Evolutionary conservation across 2,888 invertebrate genomes (phyloP).

Genomic region (Sesia apiformis): DNA sequence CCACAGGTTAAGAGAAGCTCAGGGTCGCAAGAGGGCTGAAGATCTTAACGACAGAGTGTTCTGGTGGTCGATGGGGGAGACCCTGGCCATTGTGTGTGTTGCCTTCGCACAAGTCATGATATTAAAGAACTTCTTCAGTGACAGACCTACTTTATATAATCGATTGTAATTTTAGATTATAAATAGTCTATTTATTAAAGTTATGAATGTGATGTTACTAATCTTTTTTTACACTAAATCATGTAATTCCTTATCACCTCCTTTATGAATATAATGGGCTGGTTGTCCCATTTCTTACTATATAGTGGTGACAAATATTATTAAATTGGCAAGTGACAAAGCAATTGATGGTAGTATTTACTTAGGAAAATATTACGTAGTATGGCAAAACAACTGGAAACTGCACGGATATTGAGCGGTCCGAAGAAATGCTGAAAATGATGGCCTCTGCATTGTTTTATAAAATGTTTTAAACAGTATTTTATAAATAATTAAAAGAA

Average conservation of each 20-base stretch:
- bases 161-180: constrained; percentile 41
- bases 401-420: too few relatives aligned
- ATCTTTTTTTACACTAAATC: neutral
- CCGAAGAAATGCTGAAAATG: too few relatives aligned
- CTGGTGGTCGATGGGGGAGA: constrained; percentile 94
- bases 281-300: too few relatives aligned
- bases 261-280: too few relatives aligned
- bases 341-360: too few relatives aligned
- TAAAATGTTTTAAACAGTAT: too few relatives aligned
- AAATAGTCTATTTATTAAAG: constrained; percentile 1
- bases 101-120: constrained; percentile 94
- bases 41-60: constrained; percentile 95
- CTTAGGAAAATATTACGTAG: too few relatives aligned
- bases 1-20: constrained; percentile 94
- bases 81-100: constrained; percentile 86
- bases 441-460: too few relatives aligned
- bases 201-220: neutral
- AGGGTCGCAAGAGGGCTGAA: constrained; percentile 96
- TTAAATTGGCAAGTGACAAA: too few relatives aligned
- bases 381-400: too few relatives aligned
- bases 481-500: too few relatives aligned
- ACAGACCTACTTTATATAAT: constrained; percentile 62
- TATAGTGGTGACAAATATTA: too few relatives aligned
- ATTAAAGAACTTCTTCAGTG: constrained; percentile 90
- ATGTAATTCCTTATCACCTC: neutral